Evolutionary conservation across 2,888 invertebrate genomes (phyloP).

Genomic region (Mythimna ferrago): DNA sequence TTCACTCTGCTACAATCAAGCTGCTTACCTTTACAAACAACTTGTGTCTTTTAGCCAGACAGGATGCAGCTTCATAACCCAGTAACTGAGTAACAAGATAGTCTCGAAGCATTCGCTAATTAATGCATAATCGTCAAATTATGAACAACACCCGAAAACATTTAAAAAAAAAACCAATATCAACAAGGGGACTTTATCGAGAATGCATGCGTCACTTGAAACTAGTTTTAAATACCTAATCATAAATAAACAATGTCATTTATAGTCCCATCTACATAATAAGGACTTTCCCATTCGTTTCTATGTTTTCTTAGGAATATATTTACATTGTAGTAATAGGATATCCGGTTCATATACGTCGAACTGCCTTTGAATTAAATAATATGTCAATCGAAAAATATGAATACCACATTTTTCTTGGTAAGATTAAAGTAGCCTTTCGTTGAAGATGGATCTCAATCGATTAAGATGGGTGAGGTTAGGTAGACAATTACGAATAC

Average conservation of each 20-base stretch:
- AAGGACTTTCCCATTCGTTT: slow-evolving; percentile 31
- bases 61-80: too few species aligned
- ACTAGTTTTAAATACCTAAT: neutral
- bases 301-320: slow-evolving; percentile 22
- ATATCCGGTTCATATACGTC: slow-evolving; percentile 44
- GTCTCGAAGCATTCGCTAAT: neutral
- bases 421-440: slow-evolving; percentile 5
- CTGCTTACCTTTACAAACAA: too few species aligned
- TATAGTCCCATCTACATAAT: slow-evolving; percentile 1
- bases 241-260: slow-evolving; percentile 12
- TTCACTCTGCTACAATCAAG: too few species aligned
- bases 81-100: neutral
- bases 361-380: slow-evolving; percentile 5
- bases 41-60: too few species aligned
- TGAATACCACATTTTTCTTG: slow-evolving; percentile 25
- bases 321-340: slow-evolving; percentile 13
- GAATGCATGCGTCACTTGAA: slow-evolving; percentile 1
- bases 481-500: slow-evolving; percentile 13
- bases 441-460: neutral
- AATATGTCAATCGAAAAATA: slow-evolving; percentile 8
- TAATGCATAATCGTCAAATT: slow-evolving; percentile 9
- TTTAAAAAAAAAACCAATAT: neutral
- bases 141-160: slow-evolving; percentile 1
- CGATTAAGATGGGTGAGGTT: neutral
- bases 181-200: slow-evolving; percentile 17